Conservation (phyloP, 2,113 vertebrate species). For the Dermatemys mawii region DNA sequence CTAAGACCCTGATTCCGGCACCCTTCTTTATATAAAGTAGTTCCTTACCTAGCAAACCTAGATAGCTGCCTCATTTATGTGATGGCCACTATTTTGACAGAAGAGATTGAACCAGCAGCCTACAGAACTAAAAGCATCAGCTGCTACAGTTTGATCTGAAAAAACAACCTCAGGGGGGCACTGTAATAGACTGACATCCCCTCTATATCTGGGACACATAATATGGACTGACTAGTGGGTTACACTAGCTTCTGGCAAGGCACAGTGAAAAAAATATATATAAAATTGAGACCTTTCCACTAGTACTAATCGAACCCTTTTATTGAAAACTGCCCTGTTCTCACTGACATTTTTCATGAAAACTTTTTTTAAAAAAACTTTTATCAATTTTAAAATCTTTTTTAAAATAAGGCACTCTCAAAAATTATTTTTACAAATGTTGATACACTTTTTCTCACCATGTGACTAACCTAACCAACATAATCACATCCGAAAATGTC, state of each 20-base stretch:
- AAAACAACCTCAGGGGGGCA: not conserved
- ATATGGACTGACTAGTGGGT: not conserved
- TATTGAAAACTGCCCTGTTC: not conserved
- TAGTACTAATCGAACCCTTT: not conserved
- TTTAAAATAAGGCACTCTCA: not conserved
- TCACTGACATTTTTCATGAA: not conserved
- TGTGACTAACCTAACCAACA: not conserved
- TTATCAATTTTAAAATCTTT: not conserved
- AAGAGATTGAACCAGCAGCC: rapidly evolving
- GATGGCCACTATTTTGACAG: not conserved
- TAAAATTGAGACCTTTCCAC: not conserved
- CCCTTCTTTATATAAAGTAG: not conserved
- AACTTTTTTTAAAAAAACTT: not conserved
- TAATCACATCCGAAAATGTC: not conserved
- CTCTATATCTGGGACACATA: not conserved
- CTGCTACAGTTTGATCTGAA: rapidly evolving
- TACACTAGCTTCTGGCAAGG: not conserved
- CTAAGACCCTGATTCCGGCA: not conserved
- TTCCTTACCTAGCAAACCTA: not conserved
- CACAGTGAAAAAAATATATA: not conserved
- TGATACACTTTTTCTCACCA: not conserved
- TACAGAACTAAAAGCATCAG: not conserved
- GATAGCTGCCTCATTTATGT: not conserved
- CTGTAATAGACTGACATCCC: not conserved
- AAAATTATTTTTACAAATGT: not conserved